Conservation (phyloP, 2,888 invertebrate species). For the Mythimna impura region DNA sequence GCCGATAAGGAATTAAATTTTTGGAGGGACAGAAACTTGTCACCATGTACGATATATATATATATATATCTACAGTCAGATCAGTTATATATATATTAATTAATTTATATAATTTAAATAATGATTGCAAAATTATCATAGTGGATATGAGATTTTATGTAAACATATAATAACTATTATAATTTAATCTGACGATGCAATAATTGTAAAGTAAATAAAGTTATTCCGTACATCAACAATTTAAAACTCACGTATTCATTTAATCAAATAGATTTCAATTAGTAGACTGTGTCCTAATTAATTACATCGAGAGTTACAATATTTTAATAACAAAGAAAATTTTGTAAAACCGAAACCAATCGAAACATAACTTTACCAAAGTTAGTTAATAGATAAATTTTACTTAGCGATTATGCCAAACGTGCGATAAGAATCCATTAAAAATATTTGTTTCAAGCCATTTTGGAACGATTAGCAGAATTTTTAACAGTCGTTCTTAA, state of each 20-base stretch:
- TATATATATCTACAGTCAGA: too few species aligned
- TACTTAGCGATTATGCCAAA: conserved; percentile 34
- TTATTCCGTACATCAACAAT: not conserved
- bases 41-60: not conserved
- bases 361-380: not conserved
- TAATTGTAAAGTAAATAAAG: too few species aligned
- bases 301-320: not conserved
- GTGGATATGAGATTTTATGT: too few species aligned
- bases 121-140: too few species aligned
- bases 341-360: conserved; percentile 8
- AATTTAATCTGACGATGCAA: too few species aligned
- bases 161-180: too few species aligned
- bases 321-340: conserved; percentile 1
- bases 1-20: conserved; percentile 32
- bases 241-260: too few species aligned
- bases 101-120: too few species aligned
- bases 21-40: not conserved
- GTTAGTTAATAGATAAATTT: conserved; percentile 24
- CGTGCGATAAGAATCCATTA: conserved; percentile 57
- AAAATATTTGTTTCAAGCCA: conserved; percentile 45
- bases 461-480: conserved; percentile 43
- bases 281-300: not conserved
- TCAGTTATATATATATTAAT: too few species aligned
- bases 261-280: not conserved
- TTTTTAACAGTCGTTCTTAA: conserved; percentile 46